Base-by-base conservation (phyloP, 1,140 invertebrate genomes). In the Lepidurus packardi region DNA sequence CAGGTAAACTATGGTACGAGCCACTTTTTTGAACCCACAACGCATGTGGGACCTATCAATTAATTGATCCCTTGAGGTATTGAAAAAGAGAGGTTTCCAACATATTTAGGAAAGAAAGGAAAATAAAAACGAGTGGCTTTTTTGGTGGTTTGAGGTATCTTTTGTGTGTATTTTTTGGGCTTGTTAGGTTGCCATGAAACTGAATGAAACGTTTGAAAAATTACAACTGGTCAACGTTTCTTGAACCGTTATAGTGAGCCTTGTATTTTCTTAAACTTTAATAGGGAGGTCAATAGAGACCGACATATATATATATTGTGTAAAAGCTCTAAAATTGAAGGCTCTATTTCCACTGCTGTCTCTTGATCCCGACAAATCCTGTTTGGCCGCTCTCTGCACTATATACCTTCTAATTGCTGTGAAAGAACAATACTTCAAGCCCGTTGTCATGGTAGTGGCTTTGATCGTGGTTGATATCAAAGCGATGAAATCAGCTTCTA, bases 381-480 rank as follows among this genome's bases (percentile, higher is more conserved):
- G 0, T 16, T 7, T 13, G 21, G 21, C 4, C 53, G 21, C 34
- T 34, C 3, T 4, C 34, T 34, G 34, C 34, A 34, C 34, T 34
- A 34, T 34, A 34, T 34, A 34, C 21, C 16, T 16, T 21, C 53
- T 65, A 65, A 65, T 65, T 65, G 53, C 53, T 65, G 21, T 21
- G 3, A 65, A 21, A 65, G 53, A 16, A 65, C 53, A 65, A 65
- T 65, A 65, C 53, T 65, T 65, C 21, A 65, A 65, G 21, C 16
- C 53, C 53, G 53, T 65, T 21, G 21, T 21, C 53, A 65, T 65
- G 53, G 53, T 65, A 65, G 53, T 65, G 53, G 53, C 53, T 65
- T 65, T 65, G 53, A 65, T 65, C 53, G 53, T 65, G 53, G 53
- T 65, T 65, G 53, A 65, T 65, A 65, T 65, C 53, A 65, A 65